Evolutionary conservation across 2,888 invertebrate species (phyloP).

Genomic region (Emmelina monodactyla): DNA sequence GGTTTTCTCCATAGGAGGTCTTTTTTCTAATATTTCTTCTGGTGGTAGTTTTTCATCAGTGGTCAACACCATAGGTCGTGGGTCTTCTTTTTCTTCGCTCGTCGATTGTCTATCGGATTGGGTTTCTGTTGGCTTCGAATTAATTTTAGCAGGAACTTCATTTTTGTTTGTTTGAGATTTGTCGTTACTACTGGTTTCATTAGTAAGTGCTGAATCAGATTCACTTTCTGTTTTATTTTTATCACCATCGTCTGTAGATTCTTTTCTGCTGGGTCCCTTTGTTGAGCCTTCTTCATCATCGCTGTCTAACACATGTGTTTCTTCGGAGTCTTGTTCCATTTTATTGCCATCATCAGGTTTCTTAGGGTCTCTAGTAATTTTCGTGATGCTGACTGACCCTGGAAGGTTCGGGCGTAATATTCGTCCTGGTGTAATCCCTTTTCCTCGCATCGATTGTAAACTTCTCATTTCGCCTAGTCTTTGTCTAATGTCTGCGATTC

Average conservation of each 20-base stretch:
- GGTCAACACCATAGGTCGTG: conserved; percentile 37
- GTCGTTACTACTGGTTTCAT: too few species aligned
- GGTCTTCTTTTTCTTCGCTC: conserved; percentile 16
- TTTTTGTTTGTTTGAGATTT: too few species aligned
- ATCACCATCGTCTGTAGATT: not conserved
- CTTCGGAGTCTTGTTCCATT: conserved; percentile 36
- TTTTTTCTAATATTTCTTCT: conserved; percentile 44
- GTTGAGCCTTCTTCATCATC: conserved; percentile 34
- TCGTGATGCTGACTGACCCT: conserved; percentile 54
- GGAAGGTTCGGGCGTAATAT: conserved; percentile 40
- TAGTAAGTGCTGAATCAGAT: not conserved
- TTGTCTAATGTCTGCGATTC: conserved; percentile 46
- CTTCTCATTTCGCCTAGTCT: conserved; percentile 42
- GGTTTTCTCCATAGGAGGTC: conserved; percentile 23
- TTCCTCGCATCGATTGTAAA: conserved; percentile 35
- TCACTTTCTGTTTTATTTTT: too few species aligned
- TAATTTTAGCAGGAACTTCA: conserved; percentile 4
- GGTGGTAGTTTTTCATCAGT: conserved; percentile 52
- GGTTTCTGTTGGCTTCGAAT: conserved; percentile 8
- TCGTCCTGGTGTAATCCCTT: conserved; percentile 33
- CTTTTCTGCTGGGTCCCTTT: not conserved
- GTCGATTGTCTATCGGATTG: conserved; percentile 14
- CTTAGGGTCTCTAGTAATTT: conserved; percentile 38
- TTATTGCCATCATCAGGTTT: conserved; percentile 28
- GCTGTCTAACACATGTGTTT: conserved; percentile 50